Percentiles rank a stretch among this genome's conserved stretches.
These are phyloP conservation scores for Trematomus loennbergii DNA, from an alignment of 2,113 vertebrate species.

Conservation along the genomic window DNA sequence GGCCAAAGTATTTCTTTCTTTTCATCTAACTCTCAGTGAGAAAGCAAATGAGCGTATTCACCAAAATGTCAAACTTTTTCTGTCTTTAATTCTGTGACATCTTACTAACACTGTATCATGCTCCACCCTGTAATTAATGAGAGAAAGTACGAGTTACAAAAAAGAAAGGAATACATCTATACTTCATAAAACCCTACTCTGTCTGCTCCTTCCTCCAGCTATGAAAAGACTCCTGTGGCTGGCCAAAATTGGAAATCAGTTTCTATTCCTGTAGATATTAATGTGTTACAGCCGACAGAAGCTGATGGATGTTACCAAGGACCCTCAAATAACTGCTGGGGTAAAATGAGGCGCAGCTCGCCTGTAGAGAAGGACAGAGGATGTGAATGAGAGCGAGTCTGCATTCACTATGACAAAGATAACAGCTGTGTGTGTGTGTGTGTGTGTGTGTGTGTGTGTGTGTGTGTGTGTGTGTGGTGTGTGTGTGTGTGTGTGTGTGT, in stretches of 20 bases:
- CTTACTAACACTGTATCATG: too few species aligned
- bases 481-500: slow-evolving; percentile 23
- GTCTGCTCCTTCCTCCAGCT: background rate
- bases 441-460: slow-evolving; percentile 5
- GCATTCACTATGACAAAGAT: slow-evolving; percentile 39
- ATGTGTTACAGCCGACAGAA: slow-evolving; percentile 64
- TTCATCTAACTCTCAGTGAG: background rate
- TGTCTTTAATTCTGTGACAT: too few species aligned
- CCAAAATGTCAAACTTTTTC: too few species aligned
- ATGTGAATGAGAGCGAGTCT: slow-evolving; percentile 42
- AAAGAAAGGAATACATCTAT: background rate
- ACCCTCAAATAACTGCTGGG: slow-evolving; percentile 65
- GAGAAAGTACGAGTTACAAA: too few species aligned
- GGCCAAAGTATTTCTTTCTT: background rate
- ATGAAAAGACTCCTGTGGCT: slow-evolving; percentile 14
- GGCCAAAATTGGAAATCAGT: slow-evolving; percentile 38
- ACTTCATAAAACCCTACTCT: background rate
- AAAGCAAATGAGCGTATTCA: background rate
- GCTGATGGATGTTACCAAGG: slow-evolving; percentile 68
- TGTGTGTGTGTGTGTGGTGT: background rate
- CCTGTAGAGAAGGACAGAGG: slow-evolving; percentile 24
- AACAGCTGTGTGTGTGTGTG: slow-evolving; percentile 59
- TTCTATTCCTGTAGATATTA: slow-evolving; percentile 74
- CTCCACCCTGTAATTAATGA: background rate
- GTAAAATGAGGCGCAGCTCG: slow-evolving; percentile 58